Evolutionary conservation across 2,888 invertebrate genomes (phyloP).

Genomic region (Scaptomyza tumidula): DNA sequence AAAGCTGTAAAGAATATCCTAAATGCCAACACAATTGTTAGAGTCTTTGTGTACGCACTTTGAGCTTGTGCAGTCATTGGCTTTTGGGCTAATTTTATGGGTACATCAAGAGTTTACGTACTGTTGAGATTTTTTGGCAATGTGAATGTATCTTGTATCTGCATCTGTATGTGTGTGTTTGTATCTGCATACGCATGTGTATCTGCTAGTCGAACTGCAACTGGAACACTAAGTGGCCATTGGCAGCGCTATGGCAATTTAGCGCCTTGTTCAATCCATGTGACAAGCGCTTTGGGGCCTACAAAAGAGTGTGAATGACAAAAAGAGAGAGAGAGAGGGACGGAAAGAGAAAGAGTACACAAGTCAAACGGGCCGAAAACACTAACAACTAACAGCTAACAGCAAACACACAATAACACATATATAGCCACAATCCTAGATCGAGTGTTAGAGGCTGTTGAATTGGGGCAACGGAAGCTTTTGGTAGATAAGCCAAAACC

Average conservation of each 20-base stretch:
- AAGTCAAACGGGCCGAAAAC: slow-evolving; percentile 5
- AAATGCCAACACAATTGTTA: background rate
- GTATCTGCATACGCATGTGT: slow-evolving; percentile 16
- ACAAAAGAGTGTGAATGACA: background rate
- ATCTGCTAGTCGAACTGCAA: background rate
- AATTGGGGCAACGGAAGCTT: slow-evolving; percentile 31
- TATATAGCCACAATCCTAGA: slow-evolving; percentile 16
- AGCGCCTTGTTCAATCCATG: slow-evolving; percentile 61
- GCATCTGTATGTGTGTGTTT: background rate
- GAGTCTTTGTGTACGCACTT: slow-evolving; percentile 3
- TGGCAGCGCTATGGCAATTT: slow-evolving; percentile 57
- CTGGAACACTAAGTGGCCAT: slow-evolving; percentile 43
- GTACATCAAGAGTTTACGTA: slow-evolving; percentile 38
- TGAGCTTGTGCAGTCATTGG: slow-evolving; percentile 38
- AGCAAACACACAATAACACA: slow-evolving; percentile 11
- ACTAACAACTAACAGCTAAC: slow-evolving; percentile 1
- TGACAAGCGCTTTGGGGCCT: slow-evolving; percentile 44
- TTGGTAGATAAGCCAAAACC: slow-evolving; percentile 61
- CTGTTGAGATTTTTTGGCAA: slow-evolving; percentile 50
- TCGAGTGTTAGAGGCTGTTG: slow-evolving; percentile 15
- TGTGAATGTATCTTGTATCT: slow-evolving; percentile 6
- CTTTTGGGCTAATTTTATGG: slow-evolving; percentile 51
- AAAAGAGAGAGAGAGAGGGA: background rate
- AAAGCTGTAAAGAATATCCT: background rate
- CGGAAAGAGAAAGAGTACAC: background rate